Evolutionary conservation across 2,888 invertebrate species (phyloP).

Genomic region (Andrena flavipes): DNA sequence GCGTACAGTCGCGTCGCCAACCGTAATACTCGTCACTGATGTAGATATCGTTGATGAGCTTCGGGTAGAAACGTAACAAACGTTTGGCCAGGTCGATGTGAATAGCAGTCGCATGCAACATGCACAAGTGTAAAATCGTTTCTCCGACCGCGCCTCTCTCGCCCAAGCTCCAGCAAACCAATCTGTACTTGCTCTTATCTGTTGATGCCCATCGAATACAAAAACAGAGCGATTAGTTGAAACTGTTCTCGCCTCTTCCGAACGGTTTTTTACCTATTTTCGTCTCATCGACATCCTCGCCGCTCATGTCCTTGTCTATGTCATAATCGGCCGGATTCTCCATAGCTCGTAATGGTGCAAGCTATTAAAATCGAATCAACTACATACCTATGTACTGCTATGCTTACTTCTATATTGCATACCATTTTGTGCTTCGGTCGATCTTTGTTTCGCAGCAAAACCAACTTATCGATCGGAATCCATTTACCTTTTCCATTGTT

Average conservation of each 20-base stretch:
- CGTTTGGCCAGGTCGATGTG: constrained; percentile 97
- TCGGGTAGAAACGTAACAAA: constrained; percentile 95
- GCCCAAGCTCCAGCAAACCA: constrained; percentile 96
- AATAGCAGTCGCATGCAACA: constrained; percentile 95
- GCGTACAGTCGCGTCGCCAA: constrained; percentile 79
- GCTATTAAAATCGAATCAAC: constrained; percentile 81
- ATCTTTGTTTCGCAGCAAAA: constrained; percentile 94
- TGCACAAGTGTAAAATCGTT: constrained; percentile 96
- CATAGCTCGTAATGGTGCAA: constrained; percentile 91
- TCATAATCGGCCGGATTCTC: constrained; percentile 95
- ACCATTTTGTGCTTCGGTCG: constrained; percentile 92
- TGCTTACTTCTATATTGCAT: constrained; percentile 49
- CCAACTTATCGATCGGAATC: constrained; percentile 95
- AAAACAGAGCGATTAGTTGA: background rate
- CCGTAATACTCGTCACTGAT: constrained; percentile 99
- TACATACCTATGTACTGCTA: too few relatives aligned
- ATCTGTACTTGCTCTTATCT: constrained; percentile 88
- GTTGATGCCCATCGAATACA: background rate
- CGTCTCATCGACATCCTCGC: constrained; percentile 76
- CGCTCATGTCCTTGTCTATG: constrained; percentile 91
- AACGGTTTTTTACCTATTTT: constrained; percentile 76
- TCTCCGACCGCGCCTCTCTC: constrained; percentile 98
- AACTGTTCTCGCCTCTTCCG: background rate
- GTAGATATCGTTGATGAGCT: constrained; percentile 98
- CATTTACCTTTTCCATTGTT: constrained; percentile 96